Evolutionary conservation across 2,797 vertebrate genomes (phyloP).

Genomic region (Limosa lapponica): DNA sequence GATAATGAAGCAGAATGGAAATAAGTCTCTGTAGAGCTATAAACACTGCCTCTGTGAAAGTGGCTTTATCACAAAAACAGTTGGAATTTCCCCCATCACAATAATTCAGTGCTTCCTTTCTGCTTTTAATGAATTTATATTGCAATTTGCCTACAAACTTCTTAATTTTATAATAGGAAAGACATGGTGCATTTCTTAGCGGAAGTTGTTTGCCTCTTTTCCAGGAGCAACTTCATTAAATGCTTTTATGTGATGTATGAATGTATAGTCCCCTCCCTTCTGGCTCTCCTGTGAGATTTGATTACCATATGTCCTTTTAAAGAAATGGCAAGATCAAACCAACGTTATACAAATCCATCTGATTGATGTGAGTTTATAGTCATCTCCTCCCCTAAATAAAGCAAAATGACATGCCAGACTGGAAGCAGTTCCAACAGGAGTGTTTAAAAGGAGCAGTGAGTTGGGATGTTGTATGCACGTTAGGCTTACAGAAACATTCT

Average conservation of each 20-base stretch:
- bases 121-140: neutral
- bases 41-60: neutral
- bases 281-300: neutral
- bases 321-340: neutral
- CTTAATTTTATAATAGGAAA: neutral
- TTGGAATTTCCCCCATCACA: neutral
- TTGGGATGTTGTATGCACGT: neutral
- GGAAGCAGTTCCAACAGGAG: neutral
- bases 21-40: neutral
- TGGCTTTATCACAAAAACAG: neutral
- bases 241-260: neutral
- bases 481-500: neutral
- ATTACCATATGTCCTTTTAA: neutral
- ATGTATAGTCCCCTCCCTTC: neutral
- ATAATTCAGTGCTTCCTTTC: neutral
- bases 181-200: neutral
- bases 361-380: neutral
- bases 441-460: neutral
- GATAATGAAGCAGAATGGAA: neutral
- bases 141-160: neutral
- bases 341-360: neutral
- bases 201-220: neutral
- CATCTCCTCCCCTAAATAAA: neutral
- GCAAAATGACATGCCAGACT: neutral
- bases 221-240: neutral